phyloP scores from a whole-genome alignment of 2,797 vertebrate genomes.

The Phataginus tricuspis region DNA sequence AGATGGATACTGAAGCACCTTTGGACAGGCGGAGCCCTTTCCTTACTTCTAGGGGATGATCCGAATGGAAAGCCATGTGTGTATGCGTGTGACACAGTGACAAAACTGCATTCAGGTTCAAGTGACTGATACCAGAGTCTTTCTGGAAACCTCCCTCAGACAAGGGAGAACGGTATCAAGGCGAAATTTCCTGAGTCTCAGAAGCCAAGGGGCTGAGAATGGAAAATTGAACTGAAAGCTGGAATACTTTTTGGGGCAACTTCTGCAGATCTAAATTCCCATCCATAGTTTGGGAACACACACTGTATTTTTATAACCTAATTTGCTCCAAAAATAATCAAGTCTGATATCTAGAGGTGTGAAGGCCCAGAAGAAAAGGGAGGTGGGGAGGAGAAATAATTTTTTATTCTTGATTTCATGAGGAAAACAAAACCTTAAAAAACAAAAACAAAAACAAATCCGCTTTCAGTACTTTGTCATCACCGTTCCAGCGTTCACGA shows the following conservation, averaged over 20 bases:
- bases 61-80: not conserved
- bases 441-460: not conserved
- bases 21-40: not conserved
- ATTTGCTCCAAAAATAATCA: conserved; percentile 38
- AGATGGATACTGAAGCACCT: not conserved
- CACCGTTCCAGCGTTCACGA: not conserved
- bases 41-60: not conserved
- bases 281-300: conserved; percentile 6
- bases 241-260: not conserved
- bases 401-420: conserved; percentile 52
- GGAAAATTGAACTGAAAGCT: not conserved
- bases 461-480: not conserved
- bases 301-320: conserved; percentile 20
- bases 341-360: not conserved
- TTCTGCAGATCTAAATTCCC: conserved; percentile 31
- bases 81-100: not conserved
- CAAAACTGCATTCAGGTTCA: conserved; percentile 19
- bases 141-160: not conserved
- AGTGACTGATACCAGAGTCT: not conserved
- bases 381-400: not conserved
- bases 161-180: not conserved
- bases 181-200: not conserved
- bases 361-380: conserved; percentile 13
- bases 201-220: conserved; percentile 8
- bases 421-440: not conserved